These are phyloP conservation scores for Phrynosoma blainvillii DNA, from an alignment of 2,113 vertebrate species.

Conservation along the genomic window DNA sequence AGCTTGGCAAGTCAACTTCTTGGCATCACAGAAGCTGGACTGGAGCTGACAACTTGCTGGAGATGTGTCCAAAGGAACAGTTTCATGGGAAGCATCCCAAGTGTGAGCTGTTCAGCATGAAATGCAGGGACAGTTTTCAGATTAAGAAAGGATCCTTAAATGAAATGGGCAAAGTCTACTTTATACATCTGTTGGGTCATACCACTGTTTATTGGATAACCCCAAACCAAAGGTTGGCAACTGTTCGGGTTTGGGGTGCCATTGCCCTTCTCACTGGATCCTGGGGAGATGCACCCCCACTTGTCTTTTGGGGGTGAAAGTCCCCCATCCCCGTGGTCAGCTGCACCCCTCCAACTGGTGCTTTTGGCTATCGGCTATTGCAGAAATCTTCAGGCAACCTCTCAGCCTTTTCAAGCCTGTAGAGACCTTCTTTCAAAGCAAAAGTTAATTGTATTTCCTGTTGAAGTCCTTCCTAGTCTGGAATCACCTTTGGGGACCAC, in stretches of 20 bases:
- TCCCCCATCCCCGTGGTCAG: too few relatives aligned
- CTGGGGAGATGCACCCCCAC: too few relatives aligned
- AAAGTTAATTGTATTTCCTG: too few relatives aligned
- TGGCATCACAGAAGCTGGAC: constrained; percentile 64
- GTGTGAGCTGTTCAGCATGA: constrained; percentile 76
- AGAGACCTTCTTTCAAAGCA: too few relatives aligned
- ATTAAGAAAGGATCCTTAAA: constrained; percentile 83
- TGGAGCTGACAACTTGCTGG: constrained; percentile 68
- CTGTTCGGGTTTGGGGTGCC: neutral
- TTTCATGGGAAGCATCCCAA: constrained; percentile 76
- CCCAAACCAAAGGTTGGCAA: constrained; percentile 61
- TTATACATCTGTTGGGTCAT: constrained; percentile 72
- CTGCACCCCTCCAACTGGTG: too few relatives aligned
- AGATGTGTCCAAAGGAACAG: constrained; percentile 71
- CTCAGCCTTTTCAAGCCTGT: too few relatives aligned
- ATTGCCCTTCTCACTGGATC: neutral
- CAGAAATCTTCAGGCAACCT: too few relatives aligned
- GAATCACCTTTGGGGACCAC: too few relatives aligned
- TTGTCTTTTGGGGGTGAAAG: too few relatives aligned
- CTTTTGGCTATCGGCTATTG: too few relatives aligned
- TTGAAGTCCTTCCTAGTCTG: too few relatives aligned
- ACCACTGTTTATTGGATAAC: constrained; percentile 75
- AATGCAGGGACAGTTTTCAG: constrained; percentile 80
- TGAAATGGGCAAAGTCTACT: constrained; percentile 76
- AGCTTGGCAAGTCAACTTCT: constrained; percentile 68